Base-by-base conservation (phyloP, 2,888 invertebrate genomes). In the Pasiphila rectangulata region DNA sequence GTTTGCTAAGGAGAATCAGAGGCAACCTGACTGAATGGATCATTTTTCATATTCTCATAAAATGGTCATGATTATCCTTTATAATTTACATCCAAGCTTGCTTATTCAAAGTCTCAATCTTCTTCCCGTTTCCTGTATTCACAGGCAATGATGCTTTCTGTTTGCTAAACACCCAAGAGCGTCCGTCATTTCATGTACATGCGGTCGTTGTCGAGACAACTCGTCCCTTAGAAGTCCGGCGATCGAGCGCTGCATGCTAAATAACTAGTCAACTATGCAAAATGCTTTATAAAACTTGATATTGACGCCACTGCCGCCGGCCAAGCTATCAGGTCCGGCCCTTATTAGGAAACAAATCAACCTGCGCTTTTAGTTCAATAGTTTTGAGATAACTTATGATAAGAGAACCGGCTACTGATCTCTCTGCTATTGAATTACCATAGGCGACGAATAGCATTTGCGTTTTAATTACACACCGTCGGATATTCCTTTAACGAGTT, bases 181-280 rank as follows among this genome's bases (percentile, higher is more conserved):
- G 44, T 49, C 53, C 34, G 39, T 53, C 51, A 47, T 56, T 53
- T 39, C 16, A 16, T 17, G 52, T 55, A 47, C 16, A 58, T 67
- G 75, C 73, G 79, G 80, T 72, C 79, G 83, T 75, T 62, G 79
- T 72, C 79, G 75, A 80, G 79, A 78, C 77, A 67, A 62, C 59
- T 61, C 66, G 65, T 61, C 77, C 76, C 79, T 80, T 81, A 79
- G 68, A 57, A 67, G 64, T 61, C 64, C 71, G 67, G 61, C 68
- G 64, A 59, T 69, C 78, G 73, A 69, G 75, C 63, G 68, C 67
- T 74, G 83, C 78, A 82, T 83, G 74, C 75, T 75, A 79, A 82
- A 72, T 69, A 74, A 67, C 64, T 56, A 34, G 53, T 60, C 42
- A 59, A 62, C 58, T 61, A 68, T 73, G 71, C 72, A 70, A 72